Conservation (phyloP, 2,113 vertebrate species). For the Bubo scandiacus region DNA sequence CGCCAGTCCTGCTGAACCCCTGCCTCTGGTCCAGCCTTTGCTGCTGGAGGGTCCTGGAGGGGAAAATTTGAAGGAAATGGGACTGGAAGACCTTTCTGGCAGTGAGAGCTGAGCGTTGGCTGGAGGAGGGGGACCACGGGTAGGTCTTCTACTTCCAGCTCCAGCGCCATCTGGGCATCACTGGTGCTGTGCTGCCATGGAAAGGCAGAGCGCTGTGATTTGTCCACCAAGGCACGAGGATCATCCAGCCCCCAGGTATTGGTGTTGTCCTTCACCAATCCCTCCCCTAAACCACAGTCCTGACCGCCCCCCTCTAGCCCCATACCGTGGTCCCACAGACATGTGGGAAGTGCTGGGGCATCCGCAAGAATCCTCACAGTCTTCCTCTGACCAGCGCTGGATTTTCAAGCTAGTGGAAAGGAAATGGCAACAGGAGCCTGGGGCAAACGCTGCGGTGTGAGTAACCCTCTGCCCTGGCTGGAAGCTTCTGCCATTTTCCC, state of each 20-base stretch:
- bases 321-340: background rate
- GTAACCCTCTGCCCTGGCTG: background rate
- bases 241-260: background rate
- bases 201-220: background rate
- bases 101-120: background rate
- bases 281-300: background rate
- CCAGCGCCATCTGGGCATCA: background rate
- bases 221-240: background rate
- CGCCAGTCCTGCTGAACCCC: background rate
- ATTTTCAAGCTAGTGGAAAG: background rate
- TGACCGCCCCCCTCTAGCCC: background rate
- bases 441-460: no score
- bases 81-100: background rate
- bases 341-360: background rate
- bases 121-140: background rate
- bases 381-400: background rate
- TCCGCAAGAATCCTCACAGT: background rate
- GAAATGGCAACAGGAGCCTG: background rate
- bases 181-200: background rate
- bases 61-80: background rate
- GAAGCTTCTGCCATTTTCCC: background rate
- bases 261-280: background rate
- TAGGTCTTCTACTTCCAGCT: background rate
- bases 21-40: background rate
- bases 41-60: background rate